Evolutionary conservation across 2,888 invertebrate genomes (phyloP), one percentile per base, ranked within the genome.

Genomic region (Smittia aterrima): DNA sequence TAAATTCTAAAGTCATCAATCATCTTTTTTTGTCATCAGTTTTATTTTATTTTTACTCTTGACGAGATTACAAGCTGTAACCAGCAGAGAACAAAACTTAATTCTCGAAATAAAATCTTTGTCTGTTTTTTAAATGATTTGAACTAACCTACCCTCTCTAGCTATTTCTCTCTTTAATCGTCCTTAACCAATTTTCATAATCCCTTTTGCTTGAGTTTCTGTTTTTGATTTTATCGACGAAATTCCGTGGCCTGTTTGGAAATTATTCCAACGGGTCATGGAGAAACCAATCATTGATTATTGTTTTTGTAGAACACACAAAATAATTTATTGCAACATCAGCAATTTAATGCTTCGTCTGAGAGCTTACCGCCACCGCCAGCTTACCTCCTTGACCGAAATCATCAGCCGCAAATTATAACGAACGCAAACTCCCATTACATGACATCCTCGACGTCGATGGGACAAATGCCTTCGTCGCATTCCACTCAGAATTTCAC

Each of bases 401-500:
- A 41, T 67, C 77, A 79, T 66, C 78, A 58, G 22, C 47, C 54
- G 4, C 62, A 62, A 6, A 6, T 24, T 22, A n/a, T 16, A 11
- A 54, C 58, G 13, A 74, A 74, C 18, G 74, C 64, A 9, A 64
- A 74, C 40, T 11, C 41, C 3, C 74, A 74, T 40, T 74, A 66
- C 25, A 75, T 71, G 53, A 64, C 66, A 9, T 53, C 71, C 6
- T 62, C 67, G 6, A 58, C 68, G 6, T 62, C 58, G n/a, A 27
- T 66, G 32, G 64, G 62, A 4, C 68, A 68, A 41, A 54, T 74
- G 67, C 27, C 62, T 6, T 41, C 67, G 18, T 20, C 47, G 11
- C 3, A 32, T 9, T 64, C 40, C n/a, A 16, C 20, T 1, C 85
- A 89, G 47, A 90, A 89, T 78, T 94, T 95, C 18, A 93, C 94